Conservation (phyloP, 2,888 invertebrate species). For the Ormyrus rosae region DNA sequence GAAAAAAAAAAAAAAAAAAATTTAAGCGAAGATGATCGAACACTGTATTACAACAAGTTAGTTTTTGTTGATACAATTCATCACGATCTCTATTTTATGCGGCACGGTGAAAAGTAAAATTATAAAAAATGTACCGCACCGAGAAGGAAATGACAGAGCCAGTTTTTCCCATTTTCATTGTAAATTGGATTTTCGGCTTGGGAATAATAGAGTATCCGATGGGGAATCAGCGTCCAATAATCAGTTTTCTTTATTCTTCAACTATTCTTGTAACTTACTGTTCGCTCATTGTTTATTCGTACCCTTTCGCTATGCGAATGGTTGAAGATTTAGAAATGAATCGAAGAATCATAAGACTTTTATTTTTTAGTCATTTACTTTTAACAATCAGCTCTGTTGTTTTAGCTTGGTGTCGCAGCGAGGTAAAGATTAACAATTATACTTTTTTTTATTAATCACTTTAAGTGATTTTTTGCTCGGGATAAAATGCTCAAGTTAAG, state of each 20-base stretch:
- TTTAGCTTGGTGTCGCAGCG: constrained; percentile 1
- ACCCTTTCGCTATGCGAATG: not conserved
- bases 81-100: no score
- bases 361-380: not conserved
- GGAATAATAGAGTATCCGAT: constrained; percentile 6
- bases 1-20: no score
- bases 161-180: not conserved
- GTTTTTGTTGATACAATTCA: no score
- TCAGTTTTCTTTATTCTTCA: constrained; percentile 4
- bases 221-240: not conserved
- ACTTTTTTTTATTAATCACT: no score
- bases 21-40: no score
- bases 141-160: not conserved
- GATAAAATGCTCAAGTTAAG: no score
- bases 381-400: not conserved
- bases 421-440: not conserved
- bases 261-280: not conserved
- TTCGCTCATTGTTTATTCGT: not conserved
- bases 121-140: no score
- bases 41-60: no score
- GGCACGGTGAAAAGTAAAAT: no score
- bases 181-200: constrained; percentile 16
- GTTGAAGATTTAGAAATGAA: not conserved
- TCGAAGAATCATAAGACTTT: not conserved
- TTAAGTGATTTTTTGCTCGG: no score